These are phyloP conservation scores for Carollia perspicillata DNA, from an alignment of 2,113 vertebrate genomes.

Conservation along the genomic window DNA sequence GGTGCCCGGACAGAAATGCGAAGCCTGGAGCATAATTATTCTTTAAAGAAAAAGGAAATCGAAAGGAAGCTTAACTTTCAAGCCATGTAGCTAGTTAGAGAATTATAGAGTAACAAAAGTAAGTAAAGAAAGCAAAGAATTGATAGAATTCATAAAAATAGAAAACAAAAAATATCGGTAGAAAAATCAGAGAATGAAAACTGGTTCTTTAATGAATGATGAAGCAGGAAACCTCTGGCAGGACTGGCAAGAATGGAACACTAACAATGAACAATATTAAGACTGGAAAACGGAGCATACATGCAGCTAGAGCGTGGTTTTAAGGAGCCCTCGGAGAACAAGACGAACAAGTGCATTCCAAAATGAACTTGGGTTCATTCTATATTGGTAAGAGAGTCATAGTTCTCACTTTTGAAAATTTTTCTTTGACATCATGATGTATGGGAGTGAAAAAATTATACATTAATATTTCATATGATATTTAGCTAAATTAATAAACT, in stretches of 20 bases:
- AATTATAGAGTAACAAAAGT: slow-evolving; percentile 11
- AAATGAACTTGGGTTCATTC: slow-evolving; percentile 1
- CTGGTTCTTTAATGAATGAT: background rate
- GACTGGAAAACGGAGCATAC: background rate
- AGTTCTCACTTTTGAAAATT: slow-evolving; percentile 5
- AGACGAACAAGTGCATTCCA: background rate
- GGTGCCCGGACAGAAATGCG: background rate
- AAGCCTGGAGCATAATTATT: background rate
- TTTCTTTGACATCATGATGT: background rate
- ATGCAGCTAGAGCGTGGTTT: background rate
- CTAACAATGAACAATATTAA: background rate
- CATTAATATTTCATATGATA: background rate
- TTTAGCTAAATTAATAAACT: background rate
- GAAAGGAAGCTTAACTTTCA: background rate
- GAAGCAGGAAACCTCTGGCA: background rate
- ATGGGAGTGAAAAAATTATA: background rate
- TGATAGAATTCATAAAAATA: background rate
- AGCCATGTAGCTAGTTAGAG: background rate
- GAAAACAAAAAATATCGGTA: background rate
- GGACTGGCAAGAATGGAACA: background rate
- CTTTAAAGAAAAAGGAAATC: background rate
- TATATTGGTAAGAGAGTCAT: background rate
- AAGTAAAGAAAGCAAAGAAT: background rate
- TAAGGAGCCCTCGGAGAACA: background rate
- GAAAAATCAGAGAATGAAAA: slow-evolving; percentile 11